Base-by-base conservation (phyloP, 2,797 vertebrate genomes). In the Aphelocoma californica region DNA sequence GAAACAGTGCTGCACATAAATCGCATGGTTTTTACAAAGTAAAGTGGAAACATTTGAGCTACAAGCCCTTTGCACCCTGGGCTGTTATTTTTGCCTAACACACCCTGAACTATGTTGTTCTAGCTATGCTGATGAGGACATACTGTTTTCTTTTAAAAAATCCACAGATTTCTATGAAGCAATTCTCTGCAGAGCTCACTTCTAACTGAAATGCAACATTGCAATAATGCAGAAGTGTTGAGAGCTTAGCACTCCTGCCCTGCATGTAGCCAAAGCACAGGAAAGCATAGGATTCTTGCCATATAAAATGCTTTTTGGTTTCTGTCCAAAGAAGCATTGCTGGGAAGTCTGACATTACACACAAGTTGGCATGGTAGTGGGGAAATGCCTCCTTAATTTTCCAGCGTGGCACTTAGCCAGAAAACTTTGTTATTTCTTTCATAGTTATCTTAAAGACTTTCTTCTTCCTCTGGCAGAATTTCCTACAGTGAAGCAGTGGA, bases 401-500 rank as follows among this genome's bases (percentile, higher is more conserved):
- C 86, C 83, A 51, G 31, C 9, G 5, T 1, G 5, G 60, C 62
- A 9, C 32, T 91, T 90, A 18, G 83, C 91, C 94, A 94, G 57
- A 90, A 90, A 81, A 71, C 64, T 88, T 84, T 90, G 71, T 90
- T 93, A 54, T 92, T 94, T 83, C 64, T 92, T 90, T 92, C 60
- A 5, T 31, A 88, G 60, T 93, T 94, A 86, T 87, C 73, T 88
- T 72, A 48, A 88, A 92, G 36, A 34, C 47, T 70, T 86, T 50
- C 78, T 66, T 78, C 58, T 95, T 86, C 83, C 95, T 84, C 57
- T 95, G 96, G 70, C 81, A 99, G 99, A 93, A 98, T 99, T 85
- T 98, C 98, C 81, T 99, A 99, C 93, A 98, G 96, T 9, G 99
- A 99, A 96, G 99, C 99, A 20, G 96, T 99, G 86, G 98, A 99